Percentiles rank a stretch among this genome's conserved stretches.
Conservation (phyloP, 2,113 vertebrate genomes). For the Rousettus leschenaultii region DNA sequence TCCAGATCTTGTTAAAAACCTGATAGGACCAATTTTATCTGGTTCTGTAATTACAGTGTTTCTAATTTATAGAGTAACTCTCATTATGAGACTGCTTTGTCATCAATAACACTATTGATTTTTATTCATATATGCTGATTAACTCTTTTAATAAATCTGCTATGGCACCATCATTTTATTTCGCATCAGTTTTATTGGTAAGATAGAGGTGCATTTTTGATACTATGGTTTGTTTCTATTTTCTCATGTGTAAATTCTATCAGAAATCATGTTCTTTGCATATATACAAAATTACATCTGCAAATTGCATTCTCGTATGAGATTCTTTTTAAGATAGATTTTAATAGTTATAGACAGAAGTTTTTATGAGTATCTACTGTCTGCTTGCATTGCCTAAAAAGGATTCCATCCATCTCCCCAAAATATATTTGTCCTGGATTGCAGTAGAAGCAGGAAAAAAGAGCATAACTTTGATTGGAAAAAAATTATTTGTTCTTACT, state of each 20-base stretch:
- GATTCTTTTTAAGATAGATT: background rate
- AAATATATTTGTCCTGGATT: background rate
- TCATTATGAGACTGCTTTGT: background rate
- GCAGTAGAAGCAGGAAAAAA: background rate
- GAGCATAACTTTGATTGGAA: background rate
- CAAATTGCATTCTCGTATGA: background rate
- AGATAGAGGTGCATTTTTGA: background rate
- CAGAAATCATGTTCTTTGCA: background rate
- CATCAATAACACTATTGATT: background rate
- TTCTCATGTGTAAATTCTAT: background rate
- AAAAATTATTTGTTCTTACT: background rate
- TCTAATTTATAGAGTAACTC: background rate
- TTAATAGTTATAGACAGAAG: background rate
- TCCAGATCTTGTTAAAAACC: background rate
- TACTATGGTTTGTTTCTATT: background rate
- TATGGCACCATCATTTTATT: background rate
- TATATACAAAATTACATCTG: background rate
- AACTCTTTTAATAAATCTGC: background rate
- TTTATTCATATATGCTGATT: background rate
- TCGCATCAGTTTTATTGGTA: background rate
- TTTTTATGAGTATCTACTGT: background rate
- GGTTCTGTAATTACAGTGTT: background rate
- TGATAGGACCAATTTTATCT: background rate
- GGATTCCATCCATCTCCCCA: background rate
- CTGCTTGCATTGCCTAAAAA: background rate